Percentiles rank a stretch among this genome's conserved stretches.
Evolutionary conservation across 2,797 vertebrate genomes (phyloP).

Genomic region (Syndactyla subalaris): DNA sequence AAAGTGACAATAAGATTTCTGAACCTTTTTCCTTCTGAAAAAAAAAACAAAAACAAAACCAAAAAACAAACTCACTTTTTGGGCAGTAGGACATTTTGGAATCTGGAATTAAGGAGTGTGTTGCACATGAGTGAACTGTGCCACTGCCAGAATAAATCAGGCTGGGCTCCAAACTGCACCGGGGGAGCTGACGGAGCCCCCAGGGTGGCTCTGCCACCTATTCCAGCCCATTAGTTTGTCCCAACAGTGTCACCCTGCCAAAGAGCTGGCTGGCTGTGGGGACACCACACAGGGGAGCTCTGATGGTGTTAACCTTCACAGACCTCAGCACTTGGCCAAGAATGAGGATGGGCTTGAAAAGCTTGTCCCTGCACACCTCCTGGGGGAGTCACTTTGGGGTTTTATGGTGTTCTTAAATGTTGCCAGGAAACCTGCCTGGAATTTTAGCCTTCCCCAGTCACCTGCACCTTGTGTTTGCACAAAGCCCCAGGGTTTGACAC

Average conservation of each 20-base stretch:
- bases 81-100: neutral
- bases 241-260: neutral
- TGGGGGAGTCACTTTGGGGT: neutral
- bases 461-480: neutral
- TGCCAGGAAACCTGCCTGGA: neutral
- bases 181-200: neutral
- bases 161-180: neutral
- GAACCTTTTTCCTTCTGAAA: neutral
- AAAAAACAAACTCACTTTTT: accelerated
- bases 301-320: neutral
- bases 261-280: neutral
- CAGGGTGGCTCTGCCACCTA: neutral
- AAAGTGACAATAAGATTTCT: neutral
- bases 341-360: neutral
- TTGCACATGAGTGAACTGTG: neutral
- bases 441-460: neutral
- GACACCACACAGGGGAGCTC: neutral
- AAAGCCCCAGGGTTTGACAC: neutral
- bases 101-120: neutral
- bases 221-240: neutral
- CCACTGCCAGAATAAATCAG: neutral
- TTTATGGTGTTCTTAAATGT: neutral
- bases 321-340: neutral
- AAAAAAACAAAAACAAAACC: neutral
- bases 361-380: neutral